Evolutionary conservation across 2,797 vertebrate species (phyloP), one percentile per base, ranked within the genome.

Genomic region (Gymnopithys bicolor): DNA sequence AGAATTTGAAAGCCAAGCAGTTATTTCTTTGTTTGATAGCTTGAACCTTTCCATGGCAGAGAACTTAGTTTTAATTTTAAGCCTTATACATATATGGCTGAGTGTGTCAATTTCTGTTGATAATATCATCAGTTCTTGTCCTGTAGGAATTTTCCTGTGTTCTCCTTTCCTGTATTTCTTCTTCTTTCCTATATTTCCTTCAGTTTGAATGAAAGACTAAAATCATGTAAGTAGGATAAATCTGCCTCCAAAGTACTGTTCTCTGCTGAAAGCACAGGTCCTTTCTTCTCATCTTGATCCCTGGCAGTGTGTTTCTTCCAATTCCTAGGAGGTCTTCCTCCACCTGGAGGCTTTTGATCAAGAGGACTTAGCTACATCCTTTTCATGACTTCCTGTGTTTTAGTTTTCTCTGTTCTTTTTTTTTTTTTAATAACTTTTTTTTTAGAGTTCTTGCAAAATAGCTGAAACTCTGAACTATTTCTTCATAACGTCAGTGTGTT

Each of bases 181-280:
- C 25, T 69, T 32, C n/a, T 71, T 75, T 71, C 37, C 22, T 68
- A 1, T 75, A 75, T 84, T 92, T 59, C n/a, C 48, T 83, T 11
- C 45, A 64, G 70, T 67, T 92, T 64, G 91, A 91, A 93, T 64
- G 37, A 94, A 85, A 80, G 37, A 70, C 24, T 89, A n/a, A 87
- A 83, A 60, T 85, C 5, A 3, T 28, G 19, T 67, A 32, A 70
- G 45, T 80, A 60, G 48, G 32, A 60, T 83, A 83, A 77, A 68
- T 68, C 58, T 77, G 27, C 64, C 51, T 53, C 78, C 2, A 0
- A 67, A 87, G 87, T 81, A 8, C n/a, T 63, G 46, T 62, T 11
- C 15, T 94, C 43, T 83, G 28, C 56, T 64, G 32, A 89, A 89
- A 91, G 39, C 35, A 22, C 37, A 64, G 33, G 45, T 74, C 63